Evolutionary conservation across 2,113 vertebrate species (phyloP).

Genomic region (Macaca mulatta): DNA sequence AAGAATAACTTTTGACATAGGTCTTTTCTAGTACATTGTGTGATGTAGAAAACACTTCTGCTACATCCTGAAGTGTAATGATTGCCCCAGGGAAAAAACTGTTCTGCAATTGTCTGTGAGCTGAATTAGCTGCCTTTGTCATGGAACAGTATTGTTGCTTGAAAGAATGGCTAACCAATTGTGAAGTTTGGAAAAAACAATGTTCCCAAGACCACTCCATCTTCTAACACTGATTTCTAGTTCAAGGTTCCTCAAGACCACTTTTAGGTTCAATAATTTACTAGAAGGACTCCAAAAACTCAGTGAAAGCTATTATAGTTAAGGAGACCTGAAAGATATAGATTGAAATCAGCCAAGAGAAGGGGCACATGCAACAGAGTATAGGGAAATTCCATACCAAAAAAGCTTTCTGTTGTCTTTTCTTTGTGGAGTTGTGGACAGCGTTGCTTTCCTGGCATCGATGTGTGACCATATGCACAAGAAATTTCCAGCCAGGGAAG

Average conservation of each 20-base stretch:
- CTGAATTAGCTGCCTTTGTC: neutral
- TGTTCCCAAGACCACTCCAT: neutral
- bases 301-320: neutral
- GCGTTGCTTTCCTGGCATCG: neutral
- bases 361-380: neutral
- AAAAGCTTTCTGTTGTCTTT: neutral
- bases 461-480: neutral
- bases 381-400: neutral
- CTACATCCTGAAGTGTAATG: neutral
- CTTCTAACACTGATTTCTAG: neutral
- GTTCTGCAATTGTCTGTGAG: neutral
- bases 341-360: neutral
- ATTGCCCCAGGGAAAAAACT: neutral
- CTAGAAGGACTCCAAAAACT: neutral
- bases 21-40: neutral
- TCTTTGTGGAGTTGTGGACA: neutral
- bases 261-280: neutral
- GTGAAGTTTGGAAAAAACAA: neutral
- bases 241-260: neutral
- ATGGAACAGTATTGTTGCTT: neutral
- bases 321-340: neutral
- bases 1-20: neutral
- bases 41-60: neutral
- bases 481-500: neutral
- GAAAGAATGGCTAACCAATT: neutral